Percentiles rank a stretch among this genome's conserved stretches.
Evolutionary conservation across 2,113 vertebrate genomes (phyloP).

Genomic region (Calonectris borealis): DNA sequence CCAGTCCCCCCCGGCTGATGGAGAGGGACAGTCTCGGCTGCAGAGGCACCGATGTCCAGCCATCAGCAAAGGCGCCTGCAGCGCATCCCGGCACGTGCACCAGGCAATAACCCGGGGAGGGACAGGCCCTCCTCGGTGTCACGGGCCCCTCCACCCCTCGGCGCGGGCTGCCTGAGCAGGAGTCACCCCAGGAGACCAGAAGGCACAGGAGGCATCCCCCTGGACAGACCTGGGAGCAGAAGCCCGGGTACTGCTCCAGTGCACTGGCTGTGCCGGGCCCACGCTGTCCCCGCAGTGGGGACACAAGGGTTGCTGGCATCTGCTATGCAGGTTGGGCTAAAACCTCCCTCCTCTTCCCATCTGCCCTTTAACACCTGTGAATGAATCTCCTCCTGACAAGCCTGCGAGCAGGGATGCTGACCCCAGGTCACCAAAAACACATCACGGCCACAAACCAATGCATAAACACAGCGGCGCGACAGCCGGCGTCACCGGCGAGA

Average conservation of each 20-base stretch:
- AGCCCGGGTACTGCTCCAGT: accelerated
- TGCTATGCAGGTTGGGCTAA: background rate
- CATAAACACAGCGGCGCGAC: background rate
- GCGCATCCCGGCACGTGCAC: accelerated
- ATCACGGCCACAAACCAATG: background rate
- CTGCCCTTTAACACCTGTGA: background rate
- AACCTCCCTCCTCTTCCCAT: background rate
- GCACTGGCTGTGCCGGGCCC: background rate
- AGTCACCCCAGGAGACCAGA: background rate
- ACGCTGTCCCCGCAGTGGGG: background rate
- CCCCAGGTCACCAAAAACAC: background rate
- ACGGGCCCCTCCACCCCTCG: background rate
- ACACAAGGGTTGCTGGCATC: background rate
- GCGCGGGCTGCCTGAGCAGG: background rate
- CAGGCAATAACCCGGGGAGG: background rate
- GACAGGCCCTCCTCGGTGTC: background rate
- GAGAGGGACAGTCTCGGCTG: background rate
- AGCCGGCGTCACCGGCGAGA: accelerated
- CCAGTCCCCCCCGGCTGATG: background rate
- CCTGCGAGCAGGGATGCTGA: background rate
- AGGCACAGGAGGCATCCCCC: background rate
- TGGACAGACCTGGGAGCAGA: background rate
- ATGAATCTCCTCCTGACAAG: background rate
- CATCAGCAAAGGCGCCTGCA: background rate
- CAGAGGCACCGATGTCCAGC: background rate